Evolutionary conservation across 53 echinoderm and acorn worm species (phyloP).

Genomic region (Henricia sp.): DNA sequence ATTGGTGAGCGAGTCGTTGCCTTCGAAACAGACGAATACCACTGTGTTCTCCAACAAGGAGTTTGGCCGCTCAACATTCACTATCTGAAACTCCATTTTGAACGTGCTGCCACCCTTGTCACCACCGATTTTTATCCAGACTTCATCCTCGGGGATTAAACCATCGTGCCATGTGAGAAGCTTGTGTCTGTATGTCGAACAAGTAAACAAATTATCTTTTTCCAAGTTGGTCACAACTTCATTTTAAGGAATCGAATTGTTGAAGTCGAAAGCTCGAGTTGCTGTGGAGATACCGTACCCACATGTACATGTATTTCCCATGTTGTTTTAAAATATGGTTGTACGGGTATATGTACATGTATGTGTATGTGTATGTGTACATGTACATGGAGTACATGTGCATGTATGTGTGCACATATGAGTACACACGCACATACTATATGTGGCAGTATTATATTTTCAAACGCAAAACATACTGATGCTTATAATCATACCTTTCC

Average conservation of each 20-base stretch:
- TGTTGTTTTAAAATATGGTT: too few species aligned
- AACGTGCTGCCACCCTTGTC: neutral
- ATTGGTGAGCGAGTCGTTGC: neutral
- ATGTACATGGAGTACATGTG: neutral
- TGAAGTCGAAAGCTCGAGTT: too few species aligned
- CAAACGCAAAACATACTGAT: neutral
- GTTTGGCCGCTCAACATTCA: neutral
- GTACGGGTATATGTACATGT: neutral
- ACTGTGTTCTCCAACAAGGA: neutral
- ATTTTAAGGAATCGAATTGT: too few species aligned
- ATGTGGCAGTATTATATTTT: neutral
- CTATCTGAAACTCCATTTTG: conserved; percentile 12
- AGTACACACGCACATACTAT: neutral
- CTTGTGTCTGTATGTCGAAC: neutral
- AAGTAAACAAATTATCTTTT: too few species aligned
- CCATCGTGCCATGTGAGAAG: neutral
- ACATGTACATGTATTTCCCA: too few species aligned
- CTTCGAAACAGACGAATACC: neutral
- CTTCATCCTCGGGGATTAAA: neutral
- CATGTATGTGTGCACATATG: neutral
- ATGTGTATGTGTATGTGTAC: neutral
- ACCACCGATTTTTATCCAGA: neutral
- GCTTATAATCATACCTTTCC: neutral
- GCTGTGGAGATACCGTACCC: too few species aligned
- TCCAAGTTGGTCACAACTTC: too few species aligned